phyloP scores from a whole-genome alignment of 2,888 invertebrate species.

The Pseudeuparius sepicola region DNA sequence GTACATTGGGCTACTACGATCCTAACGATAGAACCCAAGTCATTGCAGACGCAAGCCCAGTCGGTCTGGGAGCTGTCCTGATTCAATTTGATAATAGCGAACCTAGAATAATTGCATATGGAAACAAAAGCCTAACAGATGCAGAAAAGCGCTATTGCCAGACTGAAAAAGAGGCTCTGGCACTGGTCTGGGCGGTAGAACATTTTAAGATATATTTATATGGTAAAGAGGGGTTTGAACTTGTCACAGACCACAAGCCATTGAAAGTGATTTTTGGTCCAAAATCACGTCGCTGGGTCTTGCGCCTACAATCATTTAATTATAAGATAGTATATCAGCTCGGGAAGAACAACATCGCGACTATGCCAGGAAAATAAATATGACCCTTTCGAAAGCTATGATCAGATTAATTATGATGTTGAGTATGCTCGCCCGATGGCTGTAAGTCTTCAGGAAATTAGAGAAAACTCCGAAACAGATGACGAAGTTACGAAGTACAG shows the following conservation, averaged over 20 bases:
- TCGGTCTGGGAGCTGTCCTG: constrained; percentile 24
- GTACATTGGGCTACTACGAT: constrained; percentile 23
- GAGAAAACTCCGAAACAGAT: too few relatives aligned
- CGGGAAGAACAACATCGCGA: constrained; percentile 20
- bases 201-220: too few relatives aligned
- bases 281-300: constrained; percentile 18
- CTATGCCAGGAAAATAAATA: too few relatives aligned
- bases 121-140: constrained; percentile 23
- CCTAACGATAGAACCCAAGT: too few relatives aligned
- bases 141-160: constrained; percentile 28
- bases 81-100: constrained; percentile 24
- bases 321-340: constrained; percentile 15
- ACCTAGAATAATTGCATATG: constrained; percentile 23
- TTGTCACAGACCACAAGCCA: constrained; percentile 30
- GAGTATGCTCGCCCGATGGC: too few relatives aligned
- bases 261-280: constrained; percentile 28
- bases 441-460: too few relatives aligned
- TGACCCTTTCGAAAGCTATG: too few relatives aligned
- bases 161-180: constrained; percentile 29
- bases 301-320: constrained; percentile 17
- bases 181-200: too few relatives aligned
- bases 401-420: too few relatives aligned
- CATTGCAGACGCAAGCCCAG: constrained; percentile 25
- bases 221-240: constrained; percentile 20
- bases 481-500: too few relatives aligned